Conservation (phyloP, 2,888 invertebrate species). For the Exocentrus adspersus region DNA sequence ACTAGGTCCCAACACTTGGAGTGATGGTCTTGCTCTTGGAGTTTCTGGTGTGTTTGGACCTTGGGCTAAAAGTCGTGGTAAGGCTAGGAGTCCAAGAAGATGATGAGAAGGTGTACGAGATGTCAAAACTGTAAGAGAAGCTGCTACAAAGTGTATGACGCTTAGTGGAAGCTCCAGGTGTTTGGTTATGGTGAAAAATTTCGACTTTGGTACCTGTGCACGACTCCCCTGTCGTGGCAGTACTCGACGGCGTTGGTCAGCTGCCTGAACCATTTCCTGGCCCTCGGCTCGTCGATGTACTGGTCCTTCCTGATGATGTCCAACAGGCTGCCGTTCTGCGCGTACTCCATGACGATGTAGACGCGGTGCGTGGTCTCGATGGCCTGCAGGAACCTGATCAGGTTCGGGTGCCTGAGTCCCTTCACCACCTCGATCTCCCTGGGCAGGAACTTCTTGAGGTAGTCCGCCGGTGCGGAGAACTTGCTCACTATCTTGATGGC, state of each 20-base stretch:
- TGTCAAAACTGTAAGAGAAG: too few species aligned
- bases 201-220: slow-evolving; percentile 72
- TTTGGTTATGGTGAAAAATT: too few species aligned
- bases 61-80: too few species aligned
- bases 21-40: too few species aligned
- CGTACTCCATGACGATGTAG: slow-evolving; percentile 86
- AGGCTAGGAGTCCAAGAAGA: too few species aligned
- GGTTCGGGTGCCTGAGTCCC: slow-evolving; percentile 80
- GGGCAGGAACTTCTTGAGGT: slow-evolving; percentile 81
- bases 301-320: slow-evolving; percentile 80
- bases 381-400: slow-evolving; percentile 83
- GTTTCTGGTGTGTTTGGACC: too few species aligned
- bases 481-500: slow-evolving; percentile 88
- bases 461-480: slow-evolving; percentile 83
- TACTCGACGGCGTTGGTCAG: slow-evolving; percentile 80
- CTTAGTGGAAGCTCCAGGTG: too few species aligned
- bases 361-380: slow-evolving; percentile 88
- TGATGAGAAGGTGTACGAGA: too few species aligned
- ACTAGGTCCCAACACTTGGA: too few species aligned
- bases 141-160: too few species aligned
- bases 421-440: slow-evolving; percentile 86
- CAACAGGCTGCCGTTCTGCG: slow-evolving; percentile 81
- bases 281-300: slow-evolving; percentile 74
- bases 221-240: slow-evolving; percentile 82
- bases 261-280: slow-evolving; percentile 78